Conservation (phyloP, 1,140 invertebrate species). For the Heliconius nattereri region DNA sequence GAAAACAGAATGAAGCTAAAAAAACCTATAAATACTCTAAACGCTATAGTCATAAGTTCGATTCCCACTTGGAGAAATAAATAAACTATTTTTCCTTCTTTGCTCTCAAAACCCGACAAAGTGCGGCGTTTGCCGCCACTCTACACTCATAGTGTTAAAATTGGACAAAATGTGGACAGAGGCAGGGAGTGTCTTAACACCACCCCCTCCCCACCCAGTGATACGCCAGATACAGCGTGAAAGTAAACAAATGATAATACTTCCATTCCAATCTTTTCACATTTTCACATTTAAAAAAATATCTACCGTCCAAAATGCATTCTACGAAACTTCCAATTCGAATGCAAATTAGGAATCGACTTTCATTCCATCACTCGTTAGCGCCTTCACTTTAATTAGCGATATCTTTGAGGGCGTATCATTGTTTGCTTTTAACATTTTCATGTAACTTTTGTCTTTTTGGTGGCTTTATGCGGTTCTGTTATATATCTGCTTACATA, state of each 20-base stretch:
- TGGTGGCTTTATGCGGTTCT: background rate
- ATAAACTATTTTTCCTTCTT: background rate
- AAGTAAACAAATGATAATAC: background rate
- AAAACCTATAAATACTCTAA: too few species aligned
- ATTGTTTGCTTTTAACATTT: slow-evolving; percentile 10
- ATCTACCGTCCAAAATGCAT: background rate
- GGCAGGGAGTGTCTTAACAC: background rate
- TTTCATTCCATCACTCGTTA: slow-evolving; percentile 38
- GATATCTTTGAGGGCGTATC: background rate
- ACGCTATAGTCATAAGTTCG: too few species aligned
- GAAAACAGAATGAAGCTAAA: too few species aligned
- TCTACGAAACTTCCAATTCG: slow-evolving; percentile 40
- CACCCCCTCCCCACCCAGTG: background rate
- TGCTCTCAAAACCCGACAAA: background rate
- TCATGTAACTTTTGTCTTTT: background rate
- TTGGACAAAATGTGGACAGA: background rate
- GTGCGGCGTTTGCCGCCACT: background rate
- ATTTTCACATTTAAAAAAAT: background rate
- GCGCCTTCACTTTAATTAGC: slow-evolving; percentile 22
- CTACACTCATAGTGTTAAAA: background rate
- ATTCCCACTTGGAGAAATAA: background rate
- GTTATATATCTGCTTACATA: background rate
- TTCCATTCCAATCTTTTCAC: background rate
- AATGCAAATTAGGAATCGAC: slow-evolving; percentile 49
- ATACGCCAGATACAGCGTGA: background rate